Base-by-base conservation (phyloP, 2,113 vertebrate species). In the Centrocercus urophasianus region DNA sequence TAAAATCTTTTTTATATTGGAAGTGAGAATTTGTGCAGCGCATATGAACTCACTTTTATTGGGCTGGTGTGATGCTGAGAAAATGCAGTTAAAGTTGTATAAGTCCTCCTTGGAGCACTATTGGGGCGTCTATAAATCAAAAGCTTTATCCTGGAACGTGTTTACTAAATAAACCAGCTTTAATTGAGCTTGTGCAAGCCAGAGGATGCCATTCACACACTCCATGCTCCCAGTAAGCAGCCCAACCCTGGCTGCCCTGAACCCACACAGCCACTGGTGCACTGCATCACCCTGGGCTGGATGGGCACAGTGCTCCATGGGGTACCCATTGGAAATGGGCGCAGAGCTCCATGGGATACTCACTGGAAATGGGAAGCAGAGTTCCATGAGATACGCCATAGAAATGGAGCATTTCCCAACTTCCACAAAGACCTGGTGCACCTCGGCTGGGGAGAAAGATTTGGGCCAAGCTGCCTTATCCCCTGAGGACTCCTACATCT, bases 1-100 rank as follows among this genome's bases (percentile, higher is more conserved):
- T 97, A 97, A 97, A 97, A 96, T 88, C 86, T 79, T 90, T 96
- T 96, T 97, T 97, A 97, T 96, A 97, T 92, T 92, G 94, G 95
- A 96, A 97, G 96, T 94, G 97, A 95, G 96, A 97, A 96, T 96
- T 96, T 94, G 95, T 79, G 93, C 84, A 93, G 93, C 0, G 30
- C 96, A 95, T 93, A 96, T 95, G 96, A 96, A 92, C 87, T 90
- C 92, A 80, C 82, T 94, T 97, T 97, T 97, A 97, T 97, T 94
- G 97, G 96, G 96, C 94, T 93, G 93, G 96, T 97, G 97, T 96
- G 96, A 97, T 94, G 95, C 95, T 97, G 96, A 96, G 95, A 97
- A 97, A 97, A 97, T 77, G 96, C 72, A 96, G 96, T 97, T 97
- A 96, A 97, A 97, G 67, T 91, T 93, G 91, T 91, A 82, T 45